phyloP scores from a whole-genome alignment of 2,888 invertebrate genomes.

The Mythimna albipuncta region DNA sequence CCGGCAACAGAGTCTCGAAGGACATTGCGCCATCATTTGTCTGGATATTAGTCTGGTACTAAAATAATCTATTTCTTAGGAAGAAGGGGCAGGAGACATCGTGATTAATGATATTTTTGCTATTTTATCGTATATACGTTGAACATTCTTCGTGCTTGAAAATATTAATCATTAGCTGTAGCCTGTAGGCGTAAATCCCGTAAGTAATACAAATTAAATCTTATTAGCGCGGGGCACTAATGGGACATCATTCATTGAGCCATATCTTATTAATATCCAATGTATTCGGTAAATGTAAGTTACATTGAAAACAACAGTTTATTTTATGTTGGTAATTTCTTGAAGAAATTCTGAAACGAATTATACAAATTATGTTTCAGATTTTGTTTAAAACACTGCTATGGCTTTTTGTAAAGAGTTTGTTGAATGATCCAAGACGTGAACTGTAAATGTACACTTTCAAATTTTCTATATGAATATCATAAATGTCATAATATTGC shows the following conservation, averaged over 20 bases:
- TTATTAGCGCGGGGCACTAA: neutral
- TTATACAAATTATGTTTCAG: neutral
- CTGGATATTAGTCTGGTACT: constrained; percentile 24
- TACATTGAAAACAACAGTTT: constrained; percentile 8
- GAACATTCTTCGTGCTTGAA: constrained; percentile 2
- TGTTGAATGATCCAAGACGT: neutral
- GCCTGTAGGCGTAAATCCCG: constrained; percentile 14
- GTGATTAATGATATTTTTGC: constrained; percentile 29
- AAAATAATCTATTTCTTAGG: constrained; percentile 19
- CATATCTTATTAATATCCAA: neutral
- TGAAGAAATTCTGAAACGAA: constrained; percentile 5
- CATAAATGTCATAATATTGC: neutral
- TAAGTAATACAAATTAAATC: constrained; percentile 19
- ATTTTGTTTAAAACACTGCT: neutral
- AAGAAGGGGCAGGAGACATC: constrained; percentile 5
- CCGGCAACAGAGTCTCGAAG: constrained; percentile 19
- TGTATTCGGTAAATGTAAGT: neutral
- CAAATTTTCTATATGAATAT: neutral
- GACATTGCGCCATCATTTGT: constrained; percentile 29
- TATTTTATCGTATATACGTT: constrained; percentile 12
- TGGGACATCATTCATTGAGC: constrained; percentile 1
- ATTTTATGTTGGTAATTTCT: neutral
- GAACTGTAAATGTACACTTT: neutral
- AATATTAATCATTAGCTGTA: constrained; percentile 22
- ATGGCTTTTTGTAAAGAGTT: neutral